Base-by-base conservation (phyloP, 2,113 vertebrate species). In the Corydoras maculifer region DNA sequence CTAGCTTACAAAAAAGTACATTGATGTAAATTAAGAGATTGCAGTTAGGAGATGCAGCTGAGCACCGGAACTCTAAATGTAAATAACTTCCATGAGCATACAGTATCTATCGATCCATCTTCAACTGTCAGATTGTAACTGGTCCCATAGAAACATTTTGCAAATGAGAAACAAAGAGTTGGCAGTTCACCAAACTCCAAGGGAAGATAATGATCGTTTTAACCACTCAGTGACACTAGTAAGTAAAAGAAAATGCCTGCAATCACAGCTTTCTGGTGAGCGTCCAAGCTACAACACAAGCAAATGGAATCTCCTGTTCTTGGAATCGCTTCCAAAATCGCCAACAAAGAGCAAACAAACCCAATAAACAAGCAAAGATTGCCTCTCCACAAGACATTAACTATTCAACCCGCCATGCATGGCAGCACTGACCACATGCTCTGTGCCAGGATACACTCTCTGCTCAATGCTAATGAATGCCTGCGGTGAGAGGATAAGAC, bases 381-480 rank as follows among this genome's bases (percentile, higher is more conserved):
- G 65, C 69, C 73, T 78, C 74, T 72, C 75, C 69, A 71, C 74
- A 67, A 84, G 75, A 82, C 84, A 87, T 87, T 83, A 87, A 76
- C 84, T 80, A 86, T 88, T 84, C 85, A 83, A 73, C 78, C 54
- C 49, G 71, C 85, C 81, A 86, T 82, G 82, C 84, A 83, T 80
- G 78, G 66, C 63, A 29, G 62, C 66, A 69, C 71, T 58, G 69
- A 31, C 58, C 31, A 69, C 25, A n/a, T 48, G 61, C 29, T 4
- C 12, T 13, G 73, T 86, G 85, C 84, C 86, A 88, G 79, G 76
- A 79, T 77, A 77, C 74, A 35, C 80, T 80, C 82, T 72, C 78
- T 77, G 83, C 80, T 85, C 80, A 84, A 82, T 80, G 86, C 83
- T 87, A 88, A 90, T 86, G 82, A 85, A 84, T 74, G 84, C 78